Base-by-base conservation (phyloP, 1,140 invertebrate genomes). In the Atta texana region DNA sequence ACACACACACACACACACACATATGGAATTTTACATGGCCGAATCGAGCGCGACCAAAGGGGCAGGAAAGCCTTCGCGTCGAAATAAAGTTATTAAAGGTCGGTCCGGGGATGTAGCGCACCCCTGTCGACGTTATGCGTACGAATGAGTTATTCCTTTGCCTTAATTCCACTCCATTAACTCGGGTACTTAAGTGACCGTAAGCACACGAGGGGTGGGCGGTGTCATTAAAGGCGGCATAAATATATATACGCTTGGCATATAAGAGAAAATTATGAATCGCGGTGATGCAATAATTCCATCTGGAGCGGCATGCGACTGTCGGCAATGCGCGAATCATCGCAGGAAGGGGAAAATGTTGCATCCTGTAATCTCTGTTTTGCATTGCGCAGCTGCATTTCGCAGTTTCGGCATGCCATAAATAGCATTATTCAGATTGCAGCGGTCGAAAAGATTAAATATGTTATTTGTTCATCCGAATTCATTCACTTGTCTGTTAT, bases 21-120 rank as follows among this genome's bases (percentile, higher is more conserved):
- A 24, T 24, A 39, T 84, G 80, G 78, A 80, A 91, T 91, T 86
- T 81, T 71, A 68, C 71, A 76, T 82, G 75, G 84, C 64, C 80
- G 87, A 53, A 87, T 74, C 76, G 39, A 71, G 55, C 55, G 59
- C 24, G 69, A 74, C 53, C 49, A 68, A 74, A 76, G 10, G 14
- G 39, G 34, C 53, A 24, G 63, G 55, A 49, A 59, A 51, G 64
- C 49, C 49, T 28, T n/a, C 53, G 61, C 82, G 80, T 91, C 76
- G 90, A 88, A 89, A 91, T 91, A 89, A 91, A 89, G 90, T 91
- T 91, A 89, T 91, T 91, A 91, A 89, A 90, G 87, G 55, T 49
- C 55, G 61, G 39, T 61, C 39, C 51, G 72, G 64, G 80, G 57
- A 53, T 39, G 55, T 34, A 51, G 34, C 53, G 39, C 76, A 75